These are phyloP conservation scores for Adelognathus sp. DNA, from an alignment of 2,888 invertebrate genomes.

Conservation along the genomic window DNA sequence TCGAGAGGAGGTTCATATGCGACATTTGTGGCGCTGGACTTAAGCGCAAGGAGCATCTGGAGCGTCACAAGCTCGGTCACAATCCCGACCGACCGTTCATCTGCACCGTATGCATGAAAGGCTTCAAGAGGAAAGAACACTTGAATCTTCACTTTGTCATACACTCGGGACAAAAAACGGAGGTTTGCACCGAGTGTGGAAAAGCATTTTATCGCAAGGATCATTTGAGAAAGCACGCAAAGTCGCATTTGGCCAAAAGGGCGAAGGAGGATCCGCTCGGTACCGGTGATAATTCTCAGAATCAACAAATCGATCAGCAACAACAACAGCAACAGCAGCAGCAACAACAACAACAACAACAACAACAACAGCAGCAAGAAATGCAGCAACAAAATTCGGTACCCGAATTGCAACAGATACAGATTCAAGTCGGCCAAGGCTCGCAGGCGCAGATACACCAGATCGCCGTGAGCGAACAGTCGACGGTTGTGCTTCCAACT, in stretches of 20 bases:
- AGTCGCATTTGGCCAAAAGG: conserved; percentile 89
- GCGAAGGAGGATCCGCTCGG: conserved; percentile 85
- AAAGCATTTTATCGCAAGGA: conserved; percentile 92
- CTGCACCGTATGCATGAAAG: conserved; percentile 90
- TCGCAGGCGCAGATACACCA: conserved; percentile 80
- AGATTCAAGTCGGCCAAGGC: conserved; percentile 78
- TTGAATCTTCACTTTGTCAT: conserved; percentile 92
- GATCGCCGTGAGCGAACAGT: conserved; percentile 78
- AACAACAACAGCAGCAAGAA: conserved; percentile 69
- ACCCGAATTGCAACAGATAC: conserved; percentile 70
- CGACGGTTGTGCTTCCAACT: conserved; percentile 83
- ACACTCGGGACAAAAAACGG: conserved; percentile 92
- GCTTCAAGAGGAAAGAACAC: conserved; percentile 91
- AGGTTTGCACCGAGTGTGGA: conserved; percentile 89
- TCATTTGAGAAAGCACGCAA: conserved; percentile 90
- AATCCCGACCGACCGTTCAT: conserved; percentile 91
- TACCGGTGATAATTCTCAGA: conserved; percentile 72
- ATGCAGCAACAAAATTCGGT: conserved; percentile 71
- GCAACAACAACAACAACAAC: conserved; percentile 70
- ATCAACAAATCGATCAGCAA: conserved; percentile 75
- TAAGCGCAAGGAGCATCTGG: conserved; percentile 90
- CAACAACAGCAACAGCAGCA: conserved; percentile 74
- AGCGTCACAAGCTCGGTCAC: conserved; percentile 90
- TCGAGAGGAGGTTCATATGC: conserved; percentile 90
- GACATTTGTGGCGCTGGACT: conserved; percentile 90